A percentile compares a stretch with the other conserved stretches of the same genome.
Conservation (phyloP, 2,797 vertebrate species). For the Echiichthys vipera region DNA sequence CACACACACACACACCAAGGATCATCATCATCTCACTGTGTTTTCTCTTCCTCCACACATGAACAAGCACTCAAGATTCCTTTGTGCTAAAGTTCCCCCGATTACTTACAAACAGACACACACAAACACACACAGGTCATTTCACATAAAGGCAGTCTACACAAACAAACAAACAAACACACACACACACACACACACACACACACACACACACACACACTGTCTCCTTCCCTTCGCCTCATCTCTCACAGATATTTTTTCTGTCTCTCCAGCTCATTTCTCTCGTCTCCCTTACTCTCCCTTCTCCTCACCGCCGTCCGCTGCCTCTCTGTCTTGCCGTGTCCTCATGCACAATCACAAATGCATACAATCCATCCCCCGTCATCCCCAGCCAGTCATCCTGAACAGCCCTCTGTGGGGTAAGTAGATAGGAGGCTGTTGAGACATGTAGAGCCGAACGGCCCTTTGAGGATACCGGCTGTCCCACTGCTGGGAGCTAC, state of each 20-base stretch:
- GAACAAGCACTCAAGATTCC: constrained; percentile 21
- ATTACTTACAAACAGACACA: constrained; percentile 25
- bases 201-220: constrained; percentile 8
- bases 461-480: constrained; percentile 50
- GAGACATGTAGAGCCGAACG: constrained; percentile 54
- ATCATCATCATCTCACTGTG: constrained; percentile 9
- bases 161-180: constrained; percentile 3
- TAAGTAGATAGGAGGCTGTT: constrained; percentile 62
- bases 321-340: constrained; percentile 35
- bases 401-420: constrained; percentile 64
- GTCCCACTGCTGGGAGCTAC: constrained; percentile 45
- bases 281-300: constrained; percentile 42
- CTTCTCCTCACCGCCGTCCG: constrained; percentile 14
- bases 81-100: constrained; percentile 27
- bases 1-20: not conserved
- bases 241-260: constrained; percentile 57
- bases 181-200: not conserved
- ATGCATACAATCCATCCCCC: constrained; percentile 62
- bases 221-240: constrained; percentile 32
- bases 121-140: constrained; percentile 29
- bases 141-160: constrained; percentile 28
- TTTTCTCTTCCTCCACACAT: constrained; percentile 22
- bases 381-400: constrained; percentile 64
- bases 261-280: constrained; percentile 66
- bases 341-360: constrained; percentile 67